A percentile compares a stretch with the other conserved stretches of the same genome.
These are phyloP conservation scores for Pangasius macronema DNA, from an alignment of 2,797 vertebrate species.

Conservation along the genomic window DNA sequence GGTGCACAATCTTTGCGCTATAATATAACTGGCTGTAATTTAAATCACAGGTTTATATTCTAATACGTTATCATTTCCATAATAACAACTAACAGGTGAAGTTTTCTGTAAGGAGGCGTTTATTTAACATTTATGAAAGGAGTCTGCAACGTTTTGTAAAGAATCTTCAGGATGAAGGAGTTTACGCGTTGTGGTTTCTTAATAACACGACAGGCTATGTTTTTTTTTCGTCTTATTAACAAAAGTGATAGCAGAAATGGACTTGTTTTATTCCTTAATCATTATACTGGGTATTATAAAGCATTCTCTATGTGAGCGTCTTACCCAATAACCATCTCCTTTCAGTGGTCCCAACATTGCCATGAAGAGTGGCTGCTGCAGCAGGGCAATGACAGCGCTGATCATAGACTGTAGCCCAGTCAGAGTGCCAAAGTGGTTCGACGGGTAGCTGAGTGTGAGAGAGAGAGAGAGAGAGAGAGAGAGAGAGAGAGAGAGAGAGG, in stretches of 20 bases:
- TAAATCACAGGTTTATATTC: neutral
- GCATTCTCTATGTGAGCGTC: slow-evolving; percentile 37
- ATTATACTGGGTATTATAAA: neutral
- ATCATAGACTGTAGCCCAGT: slow-evolving; percentile 91
- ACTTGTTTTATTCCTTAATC: neutral
- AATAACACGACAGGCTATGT: neutral
- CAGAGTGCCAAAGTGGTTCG: slow-evolving; percentile 88
- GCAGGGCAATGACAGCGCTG: slow-evolving; percentile 84
- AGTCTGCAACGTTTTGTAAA: neutral
- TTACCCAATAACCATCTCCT: slow-evolving; percentile 84
- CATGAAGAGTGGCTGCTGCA: slow-evolving; percentile 89
- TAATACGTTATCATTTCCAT: neutral
- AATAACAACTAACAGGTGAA: neutral
- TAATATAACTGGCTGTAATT: neutral
- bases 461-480: neutral
- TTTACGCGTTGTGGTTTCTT: neutral
- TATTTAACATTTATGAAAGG: neutral
- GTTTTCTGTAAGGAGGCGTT: neutral
- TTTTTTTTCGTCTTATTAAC: neutral
- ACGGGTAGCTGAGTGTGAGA: slow-evolving; percentile 78
- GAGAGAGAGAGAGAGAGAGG: neutral
- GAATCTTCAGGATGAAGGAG: neutral
- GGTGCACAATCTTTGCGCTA: neutral
- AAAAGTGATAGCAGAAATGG: neutral
- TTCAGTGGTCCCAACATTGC: slow-evolving; percentile 78